Evolutionary conservation across 2,113 vertebrate species (phyloP), one percentile per base, ranked within the genome.

Genomic region (Candoia aspera): DNA sequence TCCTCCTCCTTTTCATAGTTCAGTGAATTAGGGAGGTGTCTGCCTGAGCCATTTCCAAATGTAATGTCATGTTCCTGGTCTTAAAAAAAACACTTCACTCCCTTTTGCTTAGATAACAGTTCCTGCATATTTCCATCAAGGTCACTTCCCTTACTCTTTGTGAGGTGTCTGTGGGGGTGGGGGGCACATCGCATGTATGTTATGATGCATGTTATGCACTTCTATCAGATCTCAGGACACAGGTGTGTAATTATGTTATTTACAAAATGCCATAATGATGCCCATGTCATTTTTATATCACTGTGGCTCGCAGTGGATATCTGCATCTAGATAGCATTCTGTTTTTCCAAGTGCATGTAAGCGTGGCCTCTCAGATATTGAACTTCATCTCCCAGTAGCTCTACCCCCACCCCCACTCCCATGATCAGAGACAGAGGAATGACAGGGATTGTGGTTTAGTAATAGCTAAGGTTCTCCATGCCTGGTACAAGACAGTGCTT

Each of bases 401-500:
- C 6, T 79, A 37, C 8, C 73, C 73, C 8, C n/a, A n/a, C n/a
- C n/a, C n/a, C n/a, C n/a, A n/a, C n/a, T n/a, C 37, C 33, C 8
- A 21, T 79, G 17, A 21, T 79, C 33, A 3, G 8, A 17, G 73
- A 79, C 4, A 9, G 33, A 42, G 57, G 57, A 37, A 87, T 58
- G 86, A 60, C 24, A 37, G 33, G 33, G 23, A 23, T 58, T 42
- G 23, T 37, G 19, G 4, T 42, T 58, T 37, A 86, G 24, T 8
- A 87, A 42, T 87, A 37, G 83, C 0, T 0, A 87, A 62, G 90
- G 53, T 93, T 79, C 90, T 94, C 95, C 0, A 59, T 92, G 85
- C 94, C 94, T 84, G 68, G 33, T 87, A 2, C 87, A 89, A 89
- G 58, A 37, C 10, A 19, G 1, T 0, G 83, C 84, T 92, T 57